Evolutionary conservation across 2,888 invertebrate genomes (phyloP).

Genomic region (Chymomyza caudatula): DNA sequence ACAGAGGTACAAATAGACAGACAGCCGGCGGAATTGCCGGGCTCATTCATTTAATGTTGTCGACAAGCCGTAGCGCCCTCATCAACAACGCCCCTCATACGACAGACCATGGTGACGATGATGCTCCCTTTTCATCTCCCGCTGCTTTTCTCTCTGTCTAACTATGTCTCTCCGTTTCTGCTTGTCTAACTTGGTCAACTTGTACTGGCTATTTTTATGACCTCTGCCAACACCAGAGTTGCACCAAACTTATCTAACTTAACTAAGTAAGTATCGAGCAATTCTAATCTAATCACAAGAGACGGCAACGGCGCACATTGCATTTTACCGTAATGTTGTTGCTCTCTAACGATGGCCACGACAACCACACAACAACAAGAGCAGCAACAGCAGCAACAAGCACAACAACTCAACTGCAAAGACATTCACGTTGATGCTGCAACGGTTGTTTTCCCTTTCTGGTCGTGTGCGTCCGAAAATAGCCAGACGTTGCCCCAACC

Average conservation of each 20-base stretch:
- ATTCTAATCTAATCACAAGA: constrained; percentile 65
- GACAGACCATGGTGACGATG: neutral
- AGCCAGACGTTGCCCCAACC: constrained; percentile 31
- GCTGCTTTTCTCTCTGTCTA: neutral
- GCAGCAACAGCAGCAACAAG: neutral
- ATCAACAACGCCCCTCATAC: constrained; percentile 23
- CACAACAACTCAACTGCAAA: neutral
- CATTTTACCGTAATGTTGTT: constrained; percentile 37
- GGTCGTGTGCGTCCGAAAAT: constrained; percentile 65
- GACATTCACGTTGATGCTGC: constrained; percentile 13
- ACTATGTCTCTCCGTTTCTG: constrained; percentile 29
- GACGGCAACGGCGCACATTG: constrained; percentile 15
- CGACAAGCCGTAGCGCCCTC: constrained; percentile 2
- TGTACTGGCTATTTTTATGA: constrained; percentile 57
- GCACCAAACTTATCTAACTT: constrained; percentile 62
- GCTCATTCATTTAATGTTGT: constrained; percentile 8
- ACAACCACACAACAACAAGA: neutral
- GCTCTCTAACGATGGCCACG: constrained; percentile 42
- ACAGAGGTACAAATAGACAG: neutral
- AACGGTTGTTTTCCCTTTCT: constrained; percentile 77
- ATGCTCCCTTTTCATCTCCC: too few species aligned
- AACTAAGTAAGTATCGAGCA: constrained; percentile 59
- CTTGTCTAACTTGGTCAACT: constrained; percentile 3
- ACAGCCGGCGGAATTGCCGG: too few species aligned
- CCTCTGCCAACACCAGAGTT: constrained; percentile 57